A percentile compares a stretch with the other conserved stretches of the same genome.
Evolutionary conservation across 2,888 invertebrate species (phyloP).

Genomic region (Sericinus montela): DNA sequence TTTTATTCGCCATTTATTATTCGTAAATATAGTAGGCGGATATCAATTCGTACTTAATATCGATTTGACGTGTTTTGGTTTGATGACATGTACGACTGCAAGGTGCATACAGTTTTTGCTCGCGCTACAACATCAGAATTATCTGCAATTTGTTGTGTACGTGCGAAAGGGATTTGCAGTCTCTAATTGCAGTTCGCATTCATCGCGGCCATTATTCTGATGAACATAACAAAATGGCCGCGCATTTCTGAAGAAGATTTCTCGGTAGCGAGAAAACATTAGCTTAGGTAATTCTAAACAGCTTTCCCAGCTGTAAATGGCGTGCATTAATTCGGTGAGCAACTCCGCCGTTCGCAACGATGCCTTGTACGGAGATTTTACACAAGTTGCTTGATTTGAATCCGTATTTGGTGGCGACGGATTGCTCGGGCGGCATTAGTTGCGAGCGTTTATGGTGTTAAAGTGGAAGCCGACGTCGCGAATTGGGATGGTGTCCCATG

Average conservation of each 20-base stretch:
- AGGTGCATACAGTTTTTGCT: slow-evolving; percentile 28
- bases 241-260: background rate
- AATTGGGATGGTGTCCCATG: slow-evolving; percentile 42
- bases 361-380: slow-evolving; percentile 27
- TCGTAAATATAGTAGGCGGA: background rate
- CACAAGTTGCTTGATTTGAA: slow-evolving; percentile 35
- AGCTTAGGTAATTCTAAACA: slow-evolving; percentile 5
- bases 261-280: slow-evolving; percentile 4
- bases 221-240: slow-evolving; percentile 7
- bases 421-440: slow-evolving; percentile 13
- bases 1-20: background rate
- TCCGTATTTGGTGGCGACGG: slow-evolving; percentile 36
- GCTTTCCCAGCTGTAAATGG: slow-evolving; percentile 13
- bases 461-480: slow-evolving; percentile 38
- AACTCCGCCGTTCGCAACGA: background rate
- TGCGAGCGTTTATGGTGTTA: slow-evolving; percentile 47
- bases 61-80: no score
- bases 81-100: slow-evolving; percentile 19
- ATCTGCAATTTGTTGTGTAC: slow-evolving; percentile 70
- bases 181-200: slow-evolving; percentile 48
- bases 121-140: slow-evolving; percentile 30
- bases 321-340: slow-evolving; percentile 2
- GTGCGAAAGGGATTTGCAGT: slow-evolving; percentile 65
- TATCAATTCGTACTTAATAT: background rate
- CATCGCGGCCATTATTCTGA: slow-evolving; percentile 23